A percentile compares a stretch with the other conserved stretches of the same genome.
Conservation (phyloP, 2,888 invertebrate genomes). For the Flexamia atlantica region DNA sequence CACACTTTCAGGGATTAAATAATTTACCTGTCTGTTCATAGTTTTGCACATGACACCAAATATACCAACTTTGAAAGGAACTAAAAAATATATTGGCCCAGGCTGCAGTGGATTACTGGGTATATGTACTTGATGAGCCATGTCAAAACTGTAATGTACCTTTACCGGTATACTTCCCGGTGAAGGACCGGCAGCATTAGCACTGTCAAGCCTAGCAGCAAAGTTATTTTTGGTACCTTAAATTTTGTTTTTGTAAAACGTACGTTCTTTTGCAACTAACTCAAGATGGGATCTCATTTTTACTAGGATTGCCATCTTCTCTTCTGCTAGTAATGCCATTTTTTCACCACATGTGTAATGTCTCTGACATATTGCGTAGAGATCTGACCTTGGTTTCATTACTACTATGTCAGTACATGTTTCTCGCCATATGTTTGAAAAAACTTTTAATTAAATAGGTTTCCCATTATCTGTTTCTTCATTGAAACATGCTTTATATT, state of each 20-base stretch:
- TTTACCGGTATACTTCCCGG: not conserved
- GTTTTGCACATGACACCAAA: slow-evolving; percentile 65
- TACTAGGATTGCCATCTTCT: slow-evolving; percentile 29
- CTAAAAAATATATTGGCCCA: slow-evolving; percentile 64
- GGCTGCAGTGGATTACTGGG: slow-evolving; percentile 65
- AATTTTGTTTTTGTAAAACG: slow-evolving; percentile 41
- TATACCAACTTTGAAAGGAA: slow-evolving; percentile 61
- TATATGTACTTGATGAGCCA: slow-evolving; percentile 65
- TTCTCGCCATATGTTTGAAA: slow-evolving; percentile 36
- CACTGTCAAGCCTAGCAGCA: no score
- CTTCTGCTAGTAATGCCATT: slow-evolving; percentile 29
- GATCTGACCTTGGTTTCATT: slow-evolving; percentile 55
- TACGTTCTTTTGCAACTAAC: slow-evolving; percentile 35
- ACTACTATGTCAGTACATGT: slow-evolving; percentile 26
- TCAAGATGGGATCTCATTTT: slow-evolving; percentile 51
- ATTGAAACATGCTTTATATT: slow-evolving; percentile 23
- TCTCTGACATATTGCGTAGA: slow-evolving; percentile 9
- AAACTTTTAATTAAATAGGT: slow-evolving; percentile 4
- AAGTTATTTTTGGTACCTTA: slow-evolving; percentile 17
- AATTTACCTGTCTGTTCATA: slow-evolving; percentile 60
- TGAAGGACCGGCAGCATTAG: no score
- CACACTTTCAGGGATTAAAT: slow-evolving; percentile 61
- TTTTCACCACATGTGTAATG: slow-evolving; percentile 37
- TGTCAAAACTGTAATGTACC: slow-evolving; percentile 64
- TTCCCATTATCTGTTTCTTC: not conserved